Conservation (phyloP, 2,113 vertebrate species). For the Rutilus rutilus region DNA sequence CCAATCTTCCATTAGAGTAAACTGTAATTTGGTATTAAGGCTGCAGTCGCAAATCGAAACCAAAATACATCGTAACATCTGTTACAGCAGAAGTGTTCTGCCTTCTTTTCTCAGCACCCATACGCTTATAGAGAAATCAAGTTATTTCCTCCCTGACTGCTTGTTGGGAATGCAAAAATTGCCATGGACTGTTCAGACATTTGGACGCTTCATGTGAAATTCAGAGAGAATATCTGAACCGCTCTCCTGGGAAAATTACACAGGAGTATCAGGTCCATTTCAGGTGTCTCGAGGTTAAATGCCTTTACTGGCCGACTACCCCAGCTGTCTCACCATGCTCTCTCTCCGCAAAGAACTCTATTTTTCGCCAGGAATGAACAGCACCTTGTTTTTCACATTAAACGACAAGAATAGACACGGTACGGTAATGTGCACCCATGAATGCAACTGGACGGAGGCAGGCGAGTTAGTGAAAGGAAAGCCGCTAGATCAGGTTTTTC, state of each 20-base stretch:
- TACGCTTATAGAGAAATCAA: slow-evolving; percentile 29
- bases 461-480: slow-evolving; percentile 63
- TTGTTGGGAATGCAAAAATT: slow-evolving; percentile 19
- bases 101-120: slow-evolving; percentile 18
- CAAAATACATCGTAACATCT: slow-evolving; percentile 69
- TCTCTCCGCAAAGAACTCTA: slow-evolving; percentile 3
- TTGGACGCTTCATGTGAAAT: not conserved
- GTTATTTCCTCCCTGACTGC: slow-evolving; percentile 20
- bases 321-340: not conserved
- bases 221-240: slow-evolving; percentile 9
- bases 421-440: not conserved
- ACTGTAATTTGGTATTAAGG: slow-evolving; percentile 59
- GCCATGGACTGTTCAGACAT: not conserved
- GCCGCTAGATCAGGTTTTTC: slow-evolving; percentile 61
- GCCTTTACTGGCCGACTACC: not conserved
- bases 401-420: not conserved
- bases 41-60: slow-evolving; percentile 56
- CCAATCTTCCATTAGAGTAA: slow-evolving; percentile 58
- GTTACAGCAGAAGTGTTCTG: slow-evolving; percentile 62
- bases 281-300: slow-evolving; percentile 25
- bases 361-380: slow-evolving; percentile 7
- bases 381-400: not conserved
- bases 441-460: slow-evolving; percentile 60
- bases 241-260: not conserved
- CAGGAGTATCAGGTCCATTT: slow-evolving; percentile 16